These are phyloP conservation scores for Polypterus senegalus DNA, from an alignment of 2,113 vertebrate species.

Conservation along the genomic window DNA sequence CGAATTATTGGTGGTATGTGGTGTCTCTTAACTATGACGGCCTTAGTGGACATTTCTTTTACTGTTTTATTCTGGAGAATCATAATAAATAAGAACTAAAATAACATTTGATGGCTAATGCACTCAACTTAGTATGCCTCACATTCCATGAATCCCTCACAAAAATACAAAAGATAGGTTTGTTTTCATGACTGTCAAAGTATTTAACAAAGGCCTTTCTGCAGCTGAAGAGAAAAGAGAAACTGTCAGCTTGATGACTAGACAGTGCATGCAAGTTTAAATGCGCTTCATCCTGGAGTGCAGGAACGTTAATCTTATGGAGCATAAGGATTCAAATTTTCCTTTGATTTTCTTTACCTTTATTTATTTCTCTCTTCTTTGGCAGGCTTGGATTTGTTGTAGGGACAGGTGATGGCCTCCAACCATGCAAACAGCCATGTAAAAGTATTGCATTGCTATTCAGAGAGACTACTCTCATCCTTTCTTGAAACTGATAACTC, in stretches of 20 bases:
- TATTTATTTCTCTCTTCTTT: slow-evolving; percentile 11
- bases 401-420: slow-evolving; percentile 34
- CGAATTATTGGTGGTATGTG: no score
- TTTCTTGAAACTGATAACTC: neutral
- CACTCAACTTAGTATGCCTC: no score
- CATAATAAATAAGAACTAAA: no score
- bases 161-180: slow-evolving; percentile 35
- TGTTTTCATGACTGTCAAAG: slow-evolving; percentile 23
- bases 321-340: slow-evolving; percentile 18
- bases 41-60: no score
- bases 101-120: no score
- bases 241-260: slow-evolving; percentile 34
- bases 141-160: slow-evolving; percentile 30
- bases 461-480: slow-evolving; percentile 2
- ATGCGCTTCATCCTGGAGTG: slow-evolving; percentile 16
- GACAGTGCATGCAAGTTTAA: slow-evolving; percentile 25
- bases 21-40: no score
- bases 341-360: slow-evolving; percentile 17
- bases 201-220: slow-evolving; percentile 29
- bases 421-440: slow-evolving; percentile 22
- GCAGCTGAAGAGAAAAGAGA: slow-evolving; percentile 32
- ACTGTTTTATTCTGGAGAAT: no score
- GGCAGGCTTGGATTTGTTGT: slow-evolving; percentile 34
- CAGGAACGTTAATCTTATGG: slow-evolving; percentile 17
- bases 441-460: slow-evolving; percentile 2